phyloP scores from a whole-genome alignment of 2,113 vertebrate species.

The Leucosticte australis region DNA sequence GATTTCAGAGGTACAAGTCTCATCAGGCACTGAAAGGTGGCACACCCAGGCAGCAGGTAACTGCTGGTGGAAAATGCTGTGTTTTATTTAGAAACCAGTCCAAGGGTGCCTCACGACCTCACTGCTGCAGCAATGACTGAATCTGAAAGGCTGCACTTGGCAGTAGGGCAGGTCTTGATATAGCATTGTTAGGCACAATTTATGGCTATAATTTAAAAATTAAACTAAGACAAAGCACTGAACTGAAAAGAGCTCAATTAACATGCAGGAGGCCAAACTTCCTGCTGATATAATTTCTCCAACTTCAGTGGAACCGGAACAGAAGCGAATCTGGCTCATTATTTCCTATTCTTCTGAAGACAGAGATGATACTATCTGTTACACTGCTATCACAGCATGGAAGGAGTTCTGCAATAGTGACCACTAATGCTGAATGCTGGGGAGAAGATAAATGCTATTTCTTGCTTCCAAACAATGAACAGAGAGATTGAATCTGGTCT shows the following conservation, averaged over 20 bases:
- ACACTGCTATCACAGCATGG: slow-evolving; percentile 12
- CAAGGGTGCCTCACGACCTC: not conserved
- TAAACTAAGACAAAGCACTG: slow-evolving; percentile 40
- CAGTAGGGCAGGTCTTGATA: not conserved
- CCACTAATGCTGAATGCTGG: not conserved
- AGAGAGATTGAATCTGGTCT: not conserved
- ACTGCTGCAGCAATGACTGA: not conserved
- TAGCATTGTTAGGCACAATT: not conserved
- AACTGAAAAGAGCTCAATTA: slow-evolving; percentile 43
- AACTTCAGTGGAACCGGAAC: not conserved
- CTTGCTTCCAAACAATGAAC: not conserved
- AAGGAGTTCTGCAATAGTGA: slow-evolving; percentile 3
- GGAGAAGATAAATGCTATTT: not conserved
- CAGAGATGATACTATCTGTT: slow-evolving; percentile 24
- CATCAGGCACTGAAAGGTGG: not conserved
- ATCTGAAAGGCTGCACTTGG: not conserved
- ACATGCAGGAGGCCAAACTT: slow-evolving; percentile 34
- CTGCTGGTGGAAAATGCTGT: not conserved
- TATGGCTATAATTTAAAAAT: slow-evolving; percentile 29
- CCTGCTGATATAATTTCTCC: slow-evolving; percentile 39
- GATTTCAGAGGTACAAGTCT: not conserved
- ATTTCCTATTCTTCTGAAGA: slow-evolving; percentile 44
- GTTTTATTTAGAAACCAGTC: not conserved
- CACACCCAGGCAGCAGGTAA: not conserved
- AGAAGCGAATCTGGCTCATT: slow-evolving; percentile 31